Percentiles rank a stretch among this genome's conserved stretches.
Evolutionary conservation across 92 coral and sea anemone genomes (phyloP).

Genomic region (Heteractis magnifica): DNA sequence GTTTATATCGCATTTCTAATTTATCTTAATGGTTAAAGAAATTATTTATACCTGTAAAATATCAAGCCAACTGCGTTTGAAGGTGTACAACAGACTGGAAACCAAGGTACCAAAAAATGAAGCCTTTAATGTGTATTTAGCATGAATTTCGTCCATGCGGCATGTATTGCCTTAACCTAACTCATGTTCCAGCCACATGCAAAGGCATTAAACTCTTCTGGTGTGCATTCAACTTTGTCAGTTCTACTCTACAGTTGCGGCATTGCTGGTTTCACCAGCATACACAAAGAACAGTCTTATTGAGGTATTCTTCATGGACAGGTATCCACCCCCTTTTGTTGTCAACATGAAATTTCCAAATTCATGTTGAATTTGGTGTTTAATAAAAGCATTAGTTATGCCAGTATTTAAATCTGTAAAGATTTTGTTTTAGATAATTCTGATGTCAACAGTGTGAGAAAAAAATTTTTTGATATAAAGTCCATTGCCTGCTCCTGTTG

Average conservation of each 20-base stretch:
- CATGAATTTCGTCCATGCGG: constrained; percentile 32
- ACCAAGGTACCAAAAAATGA: constrained; percentile 22
- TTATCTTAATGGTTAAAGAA: constrained; percentile 3
- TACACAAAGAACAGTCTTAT: constrained; percentile 25
- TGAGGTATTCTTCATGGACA: constrained; percentile 29
- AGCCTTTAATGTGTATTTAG: constrained; percentile 1
- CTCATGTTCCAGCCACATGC: constrained; percentile 33
- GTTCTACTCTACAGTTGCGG: constrained; percentile 13
- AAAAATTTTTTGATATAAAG: too few species aligned
- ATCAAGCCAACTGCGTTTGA: constrained; percentile 29
- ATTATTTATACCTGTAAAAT: constrained; percentile 6
- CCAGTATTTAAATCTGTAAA: not conserved
- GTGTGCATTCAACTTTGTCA: constrained; percentile 18
- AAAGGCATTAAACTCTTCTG: constrained; percentile 1
- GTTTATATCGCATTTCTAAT: not conserved
- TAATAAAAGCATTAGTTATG: not conserved
- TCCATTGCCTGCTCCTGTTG: too few species aligned
- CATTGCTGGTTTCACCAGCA: constrained; percentile 1
- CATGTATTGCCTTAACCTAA: constrained; percentile 24
- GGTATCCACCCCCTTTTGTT: constrained; percentile 20
- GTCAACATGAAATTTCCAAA: constrained; percentile 3
- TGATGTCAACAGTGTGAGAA: not conserved
- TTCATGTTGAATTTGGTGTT: constrained; percentile 13
- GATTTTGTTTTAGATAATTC: not conserved
- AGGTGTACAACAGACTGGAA: constrained; percentile 23